Conservation (phyloP, 2,888 invertebrate species). For the Nemurella pictetii region DNA sequence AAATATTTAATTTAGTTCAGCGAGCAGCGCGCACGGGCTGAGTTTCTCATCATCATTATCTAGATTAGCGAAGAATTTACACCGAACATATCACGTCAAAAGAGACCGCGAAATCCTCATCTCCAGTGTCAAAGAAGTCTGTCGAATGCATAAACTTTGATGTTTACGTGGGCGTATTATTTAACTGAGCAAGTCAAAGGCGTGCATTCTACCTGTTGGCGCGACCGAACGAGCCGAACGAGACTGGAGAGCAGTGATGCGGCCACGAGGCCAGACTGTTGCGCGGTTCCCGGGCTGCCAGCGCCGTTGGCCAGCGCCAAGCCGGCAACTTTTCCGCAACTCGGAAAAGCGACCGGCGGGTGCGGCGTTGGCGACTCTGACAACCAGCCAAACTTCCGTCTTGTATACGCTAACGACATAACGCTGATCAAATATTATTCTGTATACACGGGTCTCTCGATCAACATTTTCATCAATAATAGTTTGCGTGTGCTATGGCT, state of each 20-base stretch:
- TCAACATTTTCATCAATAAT: no score
- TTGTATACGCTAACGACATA: neutral
- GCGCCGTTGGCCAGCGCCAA: neutral
- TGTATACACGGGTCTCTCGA: neutral
- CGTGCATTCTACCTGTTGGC: neutral
- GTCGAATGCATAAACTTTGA: neutral
- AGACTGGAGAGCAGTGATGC: neutral
- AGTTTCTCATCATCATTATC: conserved; percentile 5
- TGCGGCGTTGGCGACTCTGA: neutral
- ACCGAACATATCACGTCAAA: neutral
- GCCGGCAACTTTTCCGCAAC: neutral
- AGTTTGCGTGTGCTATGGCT: no score
- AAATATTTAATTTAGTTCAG: neutral
- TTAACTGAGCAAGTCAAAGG: neutral
- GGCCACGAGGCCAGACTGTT: neutral
- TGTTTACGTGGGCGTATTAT: neutral
- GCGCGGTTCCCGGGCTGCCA: neutral
- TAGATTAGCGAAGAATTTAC: conserved; percentile 21
- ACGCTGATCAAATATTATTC: neutral
- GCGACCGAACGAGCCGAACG: neutral
- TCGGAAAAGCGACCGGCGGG: neutral
- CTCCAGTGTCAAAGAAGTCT: neutral
- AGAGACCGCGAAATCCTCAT: neutral
- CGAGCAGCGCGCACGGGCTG: neutral
- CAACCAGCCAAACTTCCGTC: neutral